Evolutionary conservation across 2,797 vertebrate species (phyloP).

Genomic region (Myotis planiceps): DNA sequence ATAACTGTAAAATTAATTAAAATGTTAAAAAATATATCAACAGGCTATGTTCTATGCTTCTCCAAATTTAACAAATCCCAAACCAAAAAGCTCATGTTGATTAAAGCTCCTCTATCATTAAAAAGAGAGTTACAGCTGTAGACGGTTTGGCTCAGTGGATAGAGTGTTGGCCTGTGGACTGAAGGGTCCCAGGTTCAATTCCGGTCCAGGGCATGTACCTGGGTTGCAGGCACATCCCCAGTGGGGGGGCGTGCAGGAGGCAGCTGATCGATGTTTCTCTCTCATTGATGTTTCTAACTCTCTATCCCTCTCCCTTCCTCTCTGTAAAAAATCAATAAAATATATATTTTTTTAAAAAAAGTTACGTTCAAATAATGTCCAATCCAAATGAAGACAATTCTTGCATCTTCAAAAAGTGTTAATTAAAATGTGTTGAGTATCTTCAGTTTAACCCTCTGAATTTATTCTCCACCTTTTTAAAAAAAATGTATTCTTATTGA

Average conservation of each 20-base stretch:
- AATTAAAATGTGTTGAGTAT: not conserved
- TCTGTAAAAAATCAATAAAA: too few species aligned
- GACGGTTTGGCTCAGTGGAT: too few species aligned
- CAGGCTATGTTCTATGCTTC: not conserved
- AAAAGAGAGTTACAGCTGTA: not conserved
- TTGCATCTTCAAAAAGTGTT: not conserved
- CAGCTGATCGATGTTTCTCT: too few species aligned
- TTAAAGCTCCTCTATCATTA: not conserved
- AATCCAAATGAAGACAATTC: not conserved
- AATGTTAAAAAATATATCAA: not conserved
- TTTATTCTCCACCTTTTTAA: not conserved
- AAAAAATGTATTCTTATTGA: too few species aligned
- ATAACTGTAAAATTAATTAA: conserved; percentile 1
- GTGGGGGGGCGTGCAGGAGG: too few species aligned
- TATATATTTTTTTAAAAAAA: not conserved
- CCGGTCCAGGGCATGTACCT: too few species aligned
- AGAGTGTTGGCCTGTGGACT: too few species aligned
- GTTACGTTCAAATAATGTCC: not conserved
- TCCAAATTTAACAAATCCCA: not conserved
- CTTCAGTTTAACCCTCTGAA: not conserved
- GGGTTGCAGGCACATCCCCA: too few species aligned
- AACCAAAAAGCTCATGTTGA: not conserved
- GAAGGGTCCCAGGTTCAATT: too few species aligned
- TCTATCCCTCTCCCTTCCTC: too few species aligned
- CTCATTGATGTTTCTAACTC: too few species aligned